phyloP scores from a whole-genome alignment of 2,888 invertebrate species.

The Apantesis nais region DNA sequence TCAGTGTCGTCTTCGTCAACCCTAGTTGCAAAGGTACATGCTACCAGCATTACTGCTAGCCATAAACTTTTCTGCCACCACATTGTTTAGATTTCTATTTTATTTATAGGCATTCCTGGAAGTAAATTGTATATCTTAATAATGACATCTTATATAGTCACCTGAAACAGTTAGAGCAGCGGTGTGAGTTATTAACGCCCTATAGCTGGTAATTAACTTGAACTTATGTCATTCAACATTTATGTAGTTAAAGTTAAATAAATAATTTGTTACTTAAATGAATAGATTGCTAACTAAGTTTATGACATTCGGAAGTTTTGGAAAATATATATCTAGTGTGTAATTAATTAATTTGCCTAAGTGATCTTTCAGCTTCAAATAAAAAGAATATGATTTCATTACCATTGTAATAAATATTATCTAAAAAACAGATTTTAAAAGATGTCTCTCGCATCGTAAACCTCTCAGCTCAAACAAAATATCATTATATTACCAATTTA shows the following conservation, averaged over 20 bases:
- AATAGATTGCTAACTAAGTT: background rate
- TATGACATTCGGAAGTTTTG: background rate
- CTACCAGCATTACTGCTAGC: constrained; percentile 37
- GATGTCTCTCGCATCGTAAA: no score
- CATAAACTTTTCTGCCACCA: constrained; percentile 44
- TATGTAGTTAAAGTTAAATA: no score
- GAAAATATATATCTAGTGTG: background rate
- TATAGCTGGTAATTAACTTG: no score
- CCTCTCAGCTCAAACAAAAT: background rate
- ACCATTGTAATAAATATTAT: no score
- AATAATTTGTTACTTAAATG: no score
- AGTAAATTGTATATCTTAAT: constrained; percentile 7
- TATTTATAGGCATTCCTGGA: constrained; percentile 37
- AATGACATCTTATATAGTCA: background rate
- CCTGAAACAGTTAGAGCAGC: no score
- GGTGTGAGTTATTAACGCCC: no score
- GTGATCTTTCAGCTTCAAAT: background rate
- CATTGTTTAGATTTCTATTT: constrained; percentile 45
- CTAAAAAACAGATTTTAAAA: background rate
- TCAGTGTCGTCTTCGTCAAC: constrained; percentile 4
- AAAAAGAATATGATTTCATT: no score
- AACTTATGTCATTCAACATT: no score
- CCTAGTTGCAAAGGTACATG: constrained; percentile 22
- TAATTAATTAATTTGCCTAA: background rate
- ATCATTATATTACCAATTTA: no score